Evolutionary conservation across 2,888 invertebrate genomes (phyloP), one percentile per base, ranked within the genome.

Genomic region (Ditylenchus weischeri): DNA sequence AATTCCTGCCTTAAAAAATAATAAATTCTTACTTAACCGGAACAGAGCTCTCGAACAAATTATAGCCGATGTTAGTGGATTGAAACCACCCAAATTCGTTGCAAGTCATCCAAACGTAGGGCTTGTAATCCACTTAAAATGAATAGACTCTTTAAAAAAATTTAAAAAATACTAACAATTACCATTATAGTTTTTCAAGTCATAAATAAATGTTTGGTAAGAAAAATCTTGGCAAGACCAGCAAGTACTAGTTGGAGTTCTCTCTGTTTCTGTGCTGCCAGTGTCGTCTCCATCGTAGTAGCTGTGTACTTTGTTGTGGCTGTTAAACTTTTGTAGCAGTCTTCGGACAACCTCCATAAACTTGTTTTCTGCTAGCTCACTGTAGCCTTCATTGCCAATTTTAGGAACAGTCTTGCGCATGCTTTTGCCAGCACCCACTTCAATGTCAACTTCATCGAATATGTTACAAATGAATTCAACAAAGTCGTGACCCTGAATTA

Each of bases 11-110:
- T 50, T 50, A 18, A 50, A 23, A 18, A n/a, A 23, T 57, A 6
- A 57, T 1, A 69, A 29, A 29, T 4, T 29, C 71, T 63, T 62
- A 77, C 76, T 77, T 77, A 47, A 76, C 75, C n/a, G 78, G 78
- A 8, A 72, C 68, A n/a, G 72, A 68, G 11, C 71, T 72, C 60
- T 77, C 78, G 62, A 76, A 78, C 60, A 78, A 75, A 35, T 73
- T 72, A 43, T 70, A 67, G 57, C 84, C 80, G 0, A 76, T 61
- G 69, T 89, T 88, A 0, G 93, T 91, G 0, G 92, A 90, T 86
- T 95, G 94, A 84, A 90, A 95, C 84, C 91, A 95, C 36, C 93
- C 94, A 83, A 94, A 95, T 84, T 95, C 95, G 0, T 91, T 91
- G 83, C 94, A 95, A 0, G 93, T 93, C 85, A 94, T 93, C 84